Evolutionary conservation across 2,888 invertebrate genomes (phyloP).

Genomic region (Aspidiotus destructor): DNA sequence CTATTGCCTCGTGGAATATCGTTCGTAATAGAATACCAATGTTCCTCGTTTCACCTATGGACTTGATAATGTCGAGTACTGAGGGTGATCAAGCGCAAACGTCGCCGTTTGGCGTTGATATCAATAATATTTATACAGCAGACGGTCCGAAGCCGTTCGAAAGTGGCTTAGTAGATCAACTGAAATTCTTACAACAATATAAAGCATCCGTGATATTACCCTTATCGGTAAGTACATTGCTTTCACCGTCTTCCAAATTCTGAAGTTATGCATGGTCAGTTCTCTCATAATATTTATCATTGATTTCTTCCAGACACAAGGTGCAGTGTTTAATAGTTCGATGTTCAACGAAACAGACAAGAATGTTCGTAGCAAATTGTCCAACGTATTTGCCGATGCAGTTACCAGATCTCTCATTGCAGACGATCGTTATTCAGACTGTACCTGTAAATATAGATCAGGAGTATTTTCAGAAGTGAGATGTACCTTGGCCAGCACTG

Average conservation of each 20-base stretch:
- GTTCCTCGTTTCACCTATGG: constrained; percentile 10
- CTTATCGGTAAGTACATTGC: constrained; percentile 3
- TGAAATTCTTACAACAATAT: constrained; percentile 18
- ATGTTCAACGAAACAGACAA: constrained; percentile 16
- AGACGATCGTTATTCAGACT: constrained; percentile 9
- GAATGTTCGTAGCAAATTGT: constrained; percentile 8
- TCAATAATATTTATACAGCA: constrained; percentile 17
- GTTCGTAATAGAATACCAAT: constrained; percentile 14
- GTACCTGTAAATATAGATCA: constrained; percentile 23
- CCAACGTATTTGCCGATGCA: constrained; percentile 14
- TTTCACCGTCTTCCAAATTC: neutral
- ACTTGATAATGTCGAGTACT: neutral
- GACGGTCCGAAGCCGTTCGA: constrained; percentile 17
- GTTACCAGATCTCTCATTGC: constrained; percentile 3
- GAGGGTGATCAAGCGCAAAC: no score
- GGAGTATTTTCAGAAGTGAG: constrained; percentile 21
- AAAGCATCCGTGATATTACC: constrained; percentile 21
- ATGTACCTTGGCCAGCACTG: neutral
- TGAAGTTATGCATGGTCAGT: neutral
- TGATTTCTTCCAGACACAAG: constrained; percentile 13
- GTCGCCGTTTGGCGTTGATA: constrained; percentile 11
- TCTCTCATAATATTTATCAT: no score
- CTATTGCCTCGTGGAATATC: constrained; percentile 21
- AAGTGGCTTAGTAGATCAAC: neutral
- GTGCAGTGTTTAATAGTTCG: constrained; percentile 27